Conservation (phyloP, 2,113 vertebrate genomes). For the Otus sunia region DNA sequence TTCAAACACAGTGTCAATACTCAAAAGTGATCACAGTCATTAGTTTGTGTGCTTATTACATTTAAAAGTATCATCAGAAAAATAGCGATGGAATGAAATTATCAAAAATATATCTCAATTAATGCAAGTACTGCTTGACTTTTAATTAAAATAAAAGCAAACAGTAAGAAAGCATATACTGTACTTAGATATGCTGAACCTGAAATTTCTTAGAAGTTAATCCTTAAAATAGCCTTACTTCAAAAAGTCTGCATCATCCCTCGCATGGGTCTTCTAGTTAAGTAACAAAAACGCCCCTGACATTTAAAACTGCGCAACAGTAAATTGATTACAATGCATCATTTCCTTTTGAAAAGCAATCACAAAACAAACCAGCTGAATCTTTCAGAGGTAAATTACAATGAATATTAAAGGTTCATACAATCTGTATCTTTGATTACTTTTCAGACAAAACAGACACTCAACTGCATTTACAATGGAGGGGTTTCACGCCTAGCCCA, state of each 20-base stretch:
- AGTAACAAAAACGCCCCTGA: slow-evolving; percentile 11
- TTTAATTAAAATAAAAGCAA: background rate
- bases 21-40: background rate
- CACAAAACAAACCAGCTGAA: slow-evolving; percentile 1
- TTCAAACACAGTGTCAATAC: background rate
- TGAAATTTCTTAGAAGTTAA: slow-evolving; percentile 27
- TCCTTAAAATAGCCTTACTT: slow-evolving; percentile 18
- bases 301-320: slow-evolving; percentile 15
- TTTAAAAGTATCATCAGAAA: background rate
- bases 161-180: background rate
- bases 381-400: slow-evolving; percentile 36
- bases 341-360: slow-evolving; percentile 29
- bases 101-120: background rate
- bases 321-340: slow-evolving; percentile 35
- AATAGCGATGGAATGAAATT: background rate
- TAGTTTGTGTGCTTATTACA: background rate
- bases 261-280: background rate
- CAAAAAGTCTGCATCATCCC: background rate
- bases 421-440: background rate
- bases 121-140: background rate
- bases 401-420: background rate
- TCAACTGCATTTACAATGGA: background rate
- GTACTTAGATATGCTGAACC: slow-evolving; percentile 12
- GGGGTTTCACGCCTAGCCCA: background rate
- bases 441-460: background rate